Base-by-base conservation (phyloP, 2,797 vertebrate species). In the Pelobates cultripes region DNA sequence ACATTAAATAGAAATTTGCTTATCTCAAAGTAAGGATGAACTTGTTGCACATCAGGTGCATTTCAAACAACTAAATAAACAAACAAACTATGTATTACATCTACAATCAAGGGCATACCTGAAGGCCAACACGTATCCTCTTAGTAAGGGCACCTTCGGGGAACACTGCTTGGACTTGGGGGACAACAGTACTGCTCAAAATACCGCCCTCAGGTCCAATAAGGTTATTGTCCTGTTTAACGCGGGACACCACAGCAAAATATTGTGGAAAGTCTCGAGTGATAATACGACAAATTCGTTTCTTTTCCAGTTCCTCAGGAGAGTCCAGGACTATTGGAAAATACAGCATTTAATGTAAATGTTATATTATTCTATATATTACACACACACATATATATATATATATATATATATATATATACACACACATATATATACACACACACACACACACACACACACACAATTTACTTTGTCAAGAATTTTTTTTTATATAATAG, bases 241-340 rank as follows among this genome's bases (percentile, higher is more conserved):
- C 91, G 1, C 98, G 95, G 0, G 98, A 99, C 82, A 99, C 98
- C 84, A 99, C 98, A 0, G 98, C 98, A 57, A 99, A 99, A 91
- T 98, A 99, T 76, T 99, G 98, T 0, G 98, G 98, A 88, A 99
- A 99, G 88, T 99, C 98, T 15, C 96, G 93, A 0, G 97, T 99
- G 88, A 99, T 97, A 89, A 99, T 97, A 45, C 97, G 96, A 85
- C 98, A 99, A 86, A 99, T 95, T 0, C 98, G 96, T 84, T 97
- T 99, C 90, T 91, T 97, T 86, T 99, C 97, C 4, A 99, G 93
- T 87, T 99, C 97, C 86, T 99, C 97, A 0, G 95, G 95, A 0
- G 95, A 88, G 84, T 99, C 98, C 28, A 99, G 92, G 28, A 97
- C 98, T 99, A 86, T 66, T n/a, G 74, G 4, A 82, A 71, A 73